Conservation (phyloP, 2,797 vertebrate genomes). For the Lerista edwardsae region DNA sequence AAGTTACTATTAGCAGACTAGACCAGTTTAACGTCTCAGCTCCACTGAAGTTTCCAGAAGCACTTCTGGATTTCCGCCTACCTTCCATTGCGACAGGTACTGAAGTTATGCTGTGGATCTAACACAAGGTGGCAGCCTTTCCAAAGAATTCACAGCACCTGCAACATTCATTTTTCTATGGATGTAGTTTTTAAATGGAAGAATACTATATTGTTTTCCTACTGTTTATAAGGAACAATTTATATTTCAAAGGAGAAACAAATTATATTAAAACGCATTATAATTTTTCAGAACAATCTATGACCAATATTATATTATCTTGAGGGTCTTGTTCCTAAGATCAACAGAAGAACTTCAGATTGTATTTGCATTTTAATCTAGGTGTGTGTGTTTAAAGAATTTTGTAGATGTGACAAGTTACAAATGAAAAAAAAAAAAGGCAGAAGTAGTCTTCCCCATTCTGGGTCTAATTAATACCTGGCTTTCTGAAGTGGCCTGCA, state of each 20-base stretch:
- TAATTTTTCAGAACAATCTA: neutral
- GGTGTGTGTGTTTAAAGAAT: neutral
- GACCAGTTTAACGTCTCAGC: too few species aligned
- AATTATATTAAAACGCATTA: neutral
- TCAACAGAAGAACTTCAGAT: neutral
- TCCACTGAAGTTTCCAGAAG: neutral
- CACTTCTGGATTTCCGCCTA: neutral
- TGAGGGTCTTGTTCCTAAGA: neutral
- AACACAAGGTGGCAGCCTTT: slow-evolving; percentile 72
- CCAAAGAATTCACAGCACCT: slow-evolving; percentile 54
- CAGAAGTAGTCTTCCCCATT: neutral
- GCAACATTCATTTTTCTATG: neutral
- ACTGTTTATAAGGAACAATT: neutral
- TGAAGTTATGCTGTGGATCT: neutral
- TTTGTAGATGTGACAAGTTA: neutral
- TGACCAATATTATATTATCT: neutral
- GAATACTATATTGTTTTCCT: accelerated
- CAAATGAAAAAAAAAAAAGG: neutral
- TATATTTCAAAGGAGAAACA: too few species aligned
- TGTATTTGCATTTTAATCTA: neutral
- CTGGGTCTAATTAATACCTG: neutral
- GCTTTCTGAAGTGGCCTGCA: neutral
- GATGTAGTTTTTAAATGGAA: neutral
- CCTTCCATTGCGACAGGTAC: neutral
- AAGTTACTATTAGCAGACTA: too few species aligned